A percentile compares a stretch with the other conserved stretches of the same genome.
Conservation (phyloP, 2,888 invertebrate species). For the Anodontia alba region DNA sequence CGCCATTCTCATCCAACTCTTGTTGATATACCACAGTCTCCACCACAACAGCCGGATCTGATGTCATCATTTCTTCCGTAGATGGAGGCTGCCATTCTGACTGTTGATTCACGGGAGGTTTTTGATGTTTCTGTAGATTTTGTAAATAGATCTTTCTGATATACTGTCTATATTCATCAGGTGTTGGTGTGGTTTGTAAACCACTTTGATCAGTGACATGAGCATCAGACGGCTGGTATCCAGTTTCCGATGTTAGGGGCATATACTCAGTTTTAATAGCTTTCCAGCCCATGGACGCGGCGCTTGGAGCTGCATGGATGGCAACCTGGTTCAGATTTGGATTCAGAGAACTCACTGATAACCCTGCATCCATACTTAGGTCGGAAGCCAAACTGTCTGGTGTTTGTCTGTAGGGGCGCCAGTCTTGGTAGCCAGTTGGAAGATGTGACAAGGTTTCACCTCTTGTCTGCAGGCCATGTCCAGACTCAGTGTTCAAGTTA, state of each 20-base stretch:
- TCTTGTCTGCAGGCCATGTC: not conserved
- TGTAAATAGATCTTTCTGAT: not conserved
- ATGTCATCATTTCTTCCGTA: not conserved
- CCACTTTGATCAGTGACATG: not conserved
- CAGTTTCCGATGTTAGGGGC: not conserved
- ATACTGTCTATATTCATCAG: not conserved
- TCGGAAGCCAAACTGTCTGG: not conserved
- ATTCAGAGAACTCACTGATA: not conserved
- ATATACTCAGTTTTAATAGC: not conserved
- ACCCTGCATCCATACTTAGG: not conserved
- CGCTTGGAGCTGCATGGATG: not conserved
- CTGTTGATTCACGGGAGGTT: not conserved
- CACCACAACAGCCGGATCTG: not conserved
- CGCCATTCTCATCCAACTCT: constrained; percentile 49
- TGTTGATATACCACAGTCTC: not conserved
- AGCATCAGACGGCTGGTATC: no score
- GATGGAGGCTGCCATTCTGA: not conserved
- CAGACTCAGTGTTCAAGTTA: not conserved
- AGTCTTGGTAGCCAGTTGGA: not conserved
- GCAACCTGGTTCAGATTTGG: not conserved
- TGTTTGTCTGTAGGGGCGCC: not conserved
- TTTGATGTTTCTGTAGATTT: constrained; percentile 30
- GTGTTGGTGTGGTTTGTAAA: not conserved
- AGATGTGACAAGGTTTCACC: not conserved
- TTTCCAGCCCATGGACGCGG: not conserved